phyloP scores from a whole-genome alignment of 2,888 invertebrate genomes.

The Notocelia uddmanniana region DNA sequence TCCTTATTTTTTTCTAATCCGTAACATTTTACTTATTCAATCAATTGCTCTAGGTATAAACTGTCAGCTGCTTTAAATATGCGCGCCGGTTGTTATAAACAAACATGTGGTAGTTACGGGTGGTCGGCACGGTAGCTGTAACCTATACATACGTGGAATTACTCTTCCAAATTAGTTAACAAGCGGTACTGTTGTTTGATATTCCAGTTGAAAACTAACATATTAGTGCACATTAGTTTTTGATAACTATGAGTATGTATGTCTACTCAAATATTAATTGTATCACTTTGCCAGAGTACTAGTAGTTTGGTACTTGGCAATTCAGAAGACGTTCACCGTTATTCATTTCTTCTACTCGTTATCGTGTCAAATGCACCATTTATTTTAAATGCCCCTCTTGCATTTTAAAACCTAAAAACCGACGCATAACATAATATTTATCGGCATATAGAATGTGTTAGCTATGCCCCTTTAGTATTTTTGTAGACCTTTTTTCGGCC shows the following conservation, averaged over 20 bases:
- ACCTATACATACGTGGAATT: constrained; percentile 13
- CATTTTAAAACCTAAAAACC: background rate
- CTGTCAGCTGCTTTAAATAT: background rate
- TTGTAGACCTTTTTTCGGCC: constrained; percentile 4
- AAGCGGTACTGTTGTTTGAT: constrained; percentile 2
- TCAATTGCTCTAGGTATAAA: background rate
- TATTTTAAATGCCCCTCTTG: no score
- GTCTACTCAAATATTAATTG: background rate
- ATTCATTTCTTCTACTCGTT: background rate
- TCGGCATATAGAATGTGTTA: background rate
- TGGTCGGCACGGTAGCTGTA: constrained; percentile 17
- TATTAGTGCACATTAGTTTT: background rate
- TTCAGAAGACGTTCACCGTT: background rate
- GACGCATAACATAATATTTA: background rate
- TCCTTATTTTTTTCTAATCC: no score
- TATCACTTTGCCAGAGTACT: background rate
- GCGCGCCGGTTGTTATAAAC: constrained; percentile 9
- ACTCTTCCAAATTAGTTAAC: constrained; percentile 18
- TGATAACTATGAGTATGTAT: background rate
- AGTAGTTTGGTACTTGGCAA: background rate
- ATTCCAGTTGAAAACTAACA: background rate
- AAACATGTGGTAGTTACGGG: constrained; percentile 21
- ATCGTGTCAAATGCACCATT: background rate
- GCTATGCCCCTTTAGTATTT: background rate
- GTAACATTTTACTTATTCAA: background rate